These are phyloP conservation scores for Ditula angustiorana DNA, from an alignment of 2,888 invertebrate genomes.

Conservation along the genomic window DNA sequence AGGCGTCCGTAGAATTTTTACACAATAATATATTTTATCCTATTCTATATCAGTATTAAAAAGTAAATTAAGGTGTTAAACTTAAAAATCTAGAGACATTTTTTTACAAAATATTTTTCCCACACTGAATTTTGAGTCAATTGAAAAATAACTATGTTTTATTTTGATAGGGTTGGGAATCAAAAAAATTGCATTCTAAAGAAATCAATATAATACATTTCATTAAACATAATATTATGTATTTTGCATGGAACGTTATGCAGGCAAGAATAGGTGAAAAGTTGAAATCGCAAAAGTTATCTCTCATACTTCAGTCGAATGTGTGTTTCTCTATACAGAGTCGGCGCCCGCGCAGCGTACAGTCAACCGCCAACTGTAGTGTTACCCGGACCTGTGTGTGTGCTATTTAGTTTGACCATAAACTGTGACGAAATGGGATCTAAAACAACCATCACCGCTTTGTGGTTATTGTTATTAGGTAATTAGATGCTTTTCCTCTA, in stretches of 20 bases:
- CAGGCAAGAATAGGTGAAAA: too few species aligned
- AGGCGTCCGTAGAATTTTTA: too few species aligned
- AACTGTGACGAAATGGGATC: conserved; percentile 48
- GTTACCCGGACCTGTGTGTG: conserved; percentile 23
- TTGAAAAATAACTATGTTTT: too few species aligned
- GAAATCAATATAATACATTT: neutral
- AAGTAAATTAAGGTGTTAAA: too few species aligned
- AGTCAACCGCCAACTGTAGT: conserved; percentile 19
- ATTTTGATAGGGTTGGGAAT: too few species aligned
- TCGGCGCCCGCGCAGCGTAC: conserved; percentile 29
- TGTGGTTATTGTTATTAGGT: conserved; percentile 50
- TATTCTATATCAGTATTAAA: too few species aligned
- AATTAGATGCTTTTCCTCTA: conserved; percentile 37
- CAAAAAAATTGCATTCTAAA: too few species aligned
- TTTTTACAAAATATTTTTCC: too few species aligned
- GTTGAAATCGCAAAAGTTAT: neutral
- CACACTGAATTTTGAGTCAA: too few species aligned
- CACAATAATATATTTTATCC: too few species aligned
- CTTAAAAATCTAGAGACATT: too few species aligned
- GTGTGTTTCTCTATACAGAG: conserved; percentile 7
- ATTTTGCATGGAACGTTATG: too few species aligned
- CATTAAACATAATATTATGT: neutral
- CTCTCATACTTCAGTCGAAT: conserved; percentile 19
- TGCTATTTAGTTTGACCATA: conserved; percentile 45
- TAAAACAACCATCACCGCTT: conserved; percentile 35